phyloP scores from a whole-genome alignment of 2,113 vertebrate species.

The Hemicordylus capensis region DNA sequence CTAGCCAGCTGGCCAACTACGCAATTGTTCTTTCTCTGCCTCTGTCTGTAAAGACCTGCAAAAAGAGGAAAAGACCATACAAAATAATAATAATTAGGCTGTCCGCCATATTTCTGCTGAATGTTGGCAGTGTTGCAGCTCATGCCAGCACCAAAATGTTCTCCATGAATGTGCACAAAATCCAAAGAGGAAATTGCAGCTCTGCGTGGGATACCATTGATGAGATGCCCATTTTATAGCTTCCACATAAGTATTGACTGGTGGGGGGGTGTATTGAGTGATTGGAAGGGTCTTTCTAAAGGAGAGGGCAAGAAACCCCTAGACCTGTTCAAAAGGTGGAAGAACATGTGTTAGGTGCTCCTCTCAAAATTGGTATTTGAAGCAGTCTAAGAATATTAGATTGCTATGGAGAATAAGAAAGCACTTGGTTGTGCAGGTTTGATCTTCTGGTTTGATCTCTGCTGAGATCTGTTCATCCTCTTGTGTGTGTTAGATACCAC shows the following conservation, averaged over 20 bases:
- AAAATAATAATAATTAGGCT: constrained; percentile 64
- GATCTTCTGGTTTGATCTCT: background rate
- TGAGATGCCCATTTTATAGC: background rate
- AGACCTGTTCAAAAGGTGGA: background rate
- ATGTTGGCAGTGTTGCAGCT: constrained; percentile 29
- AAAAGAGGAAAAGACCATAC: constrained; percentile 66
- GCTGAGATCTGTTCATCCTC: background rate
- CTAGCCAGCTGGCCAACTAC: constrained; percentile 57
- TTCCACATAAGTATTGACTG: background rate
- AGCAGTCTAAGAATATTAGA: background rate
- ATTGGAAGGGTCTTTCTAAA: background rate
- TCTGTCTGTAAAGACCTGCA: constrained; percentile 34
- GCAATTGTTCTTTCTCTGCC: constrained; percentile 59
- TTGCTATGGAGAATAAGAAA: background rate
- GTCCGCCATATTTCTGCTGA: constrained; percentile 59
- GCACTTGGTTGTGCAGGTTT: background rate
- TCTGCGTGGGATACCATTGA: background rate
- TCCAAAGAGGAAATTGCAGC: constrained; percentile 21
- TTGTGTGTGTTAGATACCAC: background rate
- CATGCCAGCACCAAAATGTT: constrained; percentile 38
- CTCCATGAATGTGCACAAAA: constrained; percentile 47
- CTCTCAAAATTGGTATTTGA: background rate
- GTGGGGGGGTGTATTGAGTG: background rate
- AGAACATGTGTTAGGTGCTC: background rate
- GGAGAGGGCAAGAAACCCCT: background rate